Evolutionary conservation across 2,113 vertebrate genomes (phyloP).

Genomic region (Cyprinodon tularosa): DNA sequence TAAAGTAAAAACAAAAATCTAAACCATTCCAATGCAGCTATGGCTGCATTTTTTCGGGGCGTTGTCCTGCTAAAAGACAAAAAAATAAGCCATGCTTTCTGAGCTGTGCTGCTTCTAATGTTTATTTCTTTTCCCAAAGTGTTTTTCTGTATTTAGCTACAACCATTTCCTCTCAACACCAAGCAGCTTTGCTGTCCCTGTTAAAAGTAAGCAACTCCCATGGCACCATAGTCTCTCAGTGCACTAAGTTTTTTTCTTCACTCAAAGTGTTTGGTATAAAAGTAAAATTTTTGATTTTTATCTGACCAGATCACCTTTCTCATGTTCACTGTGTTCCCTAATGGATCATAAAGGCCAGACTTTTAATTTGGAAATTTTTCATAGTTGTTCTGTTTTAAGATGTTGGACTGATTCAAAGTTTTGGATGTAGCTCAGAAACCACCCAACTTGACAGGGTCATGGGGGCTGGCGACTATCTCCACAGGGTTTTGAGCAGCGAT

Average conservation of each 20-base stretch:
- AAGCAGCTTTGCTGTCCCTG: no score
- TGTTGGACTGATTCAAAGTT: no score
- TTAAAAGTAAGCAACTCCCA: neutral
- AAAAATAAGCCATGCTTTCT: neutral
- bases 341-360: no score
- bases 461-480: no score
- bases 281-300: neutral
- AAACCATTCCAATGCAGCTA: neutral
- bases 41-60: neutral
- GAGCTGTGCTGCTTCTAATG: neutral
- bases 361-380: no score
- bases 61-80: neutral
- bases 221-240: neutral
- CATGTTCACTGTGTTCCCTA: neutral
- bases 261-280: no score
- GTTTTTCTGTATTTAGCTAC: neutral
- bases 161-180: neutral
- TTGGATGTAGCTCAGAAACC: no score
- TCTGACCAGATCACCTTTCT: neutral
- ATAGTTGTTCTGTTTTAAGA: no score
- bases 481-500: no score
- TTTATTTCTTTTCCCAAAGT: neutral
- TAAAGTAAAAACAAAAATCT: neutral
- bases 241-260: no score
- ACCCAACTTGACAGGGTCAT: no score